Evolutionary conservation across 2,113 vertebrate species (phyloP).

Genomic region (Embiotoca jacksoni): DNA sequence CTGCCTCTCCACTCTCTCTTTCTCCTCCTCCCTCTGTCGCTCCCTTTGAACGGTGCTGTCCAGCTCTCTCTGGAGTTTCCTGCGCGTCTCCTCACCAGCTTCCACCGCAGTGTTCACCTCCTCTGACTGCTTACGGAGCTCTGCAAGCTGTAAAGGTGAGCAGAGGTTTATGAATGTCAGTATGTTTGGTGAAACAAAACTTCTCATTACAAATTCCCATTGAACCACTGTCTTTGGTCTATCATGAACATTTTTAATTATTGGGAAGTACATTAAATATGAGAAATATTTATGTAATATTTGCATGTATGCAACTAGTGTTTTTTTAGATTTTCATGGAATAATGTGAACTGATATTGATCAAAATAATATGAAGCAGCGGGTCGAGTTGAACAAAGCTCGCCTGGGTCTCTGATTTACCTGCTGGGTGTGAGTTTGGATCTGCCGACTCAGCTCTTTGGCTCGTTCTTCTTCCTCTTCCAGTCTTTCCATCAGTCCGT

Average conservation of each 20-base stretch:
- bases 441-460: conserved; percentile 84
- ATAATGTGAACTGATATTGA: no score
- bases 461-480: conserved; percentile 89
- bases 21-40: conserved; percentile 88
- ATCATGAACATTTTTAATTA: no score
- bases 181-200: no score
- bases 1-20: conserved; percentile 86
- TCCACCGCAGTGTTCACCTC: conserved; percentile 88
- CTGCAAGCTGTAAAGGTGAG: conserved; percentile 81
- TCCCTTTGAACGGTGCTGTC: conserved; percentile 86
- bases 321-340: no score
- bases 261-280: no score
- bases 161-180: no score
- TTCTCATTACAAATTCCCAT: no score
- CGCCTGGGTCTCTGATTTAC: conserved; percentile 53
- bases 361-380: background rate
- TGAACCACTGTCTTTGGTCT: no score
- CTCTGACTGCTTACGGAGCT: conserved; percentile 89
- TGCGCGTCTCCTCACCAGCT: conserved; percentile 86
- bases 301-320: no score
- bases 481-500: conserved; percentile 86
- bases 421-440: conserved; percentile 85
- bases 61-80: conserved; percentile 88
- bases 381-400: background rate
- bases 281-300: no score